Conservation (phyloP, 2,113 vertebrate genomes). For the Pollimyrus isidori region DNA sequence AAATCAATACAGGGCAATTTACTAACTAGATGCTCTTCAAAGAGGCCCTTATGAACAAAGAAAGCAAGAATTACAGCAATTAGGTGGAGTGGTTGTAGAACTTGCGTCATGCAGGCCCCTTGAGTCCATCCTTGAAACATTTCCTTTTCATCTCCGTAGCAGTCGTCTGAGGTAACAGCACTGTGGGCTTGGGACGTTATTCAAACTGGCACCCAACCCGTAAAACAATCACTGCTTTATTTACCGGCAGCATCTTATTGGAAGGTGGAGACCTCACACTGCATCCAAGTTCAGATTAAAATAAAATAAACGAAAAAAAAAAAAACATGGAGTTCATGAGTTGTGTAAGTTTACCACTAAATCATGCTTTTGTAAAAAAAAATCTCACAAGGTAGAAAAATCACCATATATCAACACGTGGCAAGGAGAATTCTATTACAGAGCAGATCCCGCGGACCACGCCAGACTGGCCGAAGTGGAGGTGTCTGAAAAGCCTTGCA, state of each 20-base stretch:
- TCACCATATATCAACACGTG: not conserved
- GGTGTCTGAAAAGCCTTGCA: not conserved
- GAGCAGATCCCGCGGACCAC: not conserved
- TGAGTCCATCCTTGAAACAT: slow-evolving; percentile 6
- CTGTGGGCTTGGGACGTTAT: not conserved
- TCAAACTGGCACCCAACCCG: not conserved
- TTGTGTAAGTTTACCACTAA: not conserved
- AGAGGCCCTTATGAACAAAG: slow-evolving; percentile 31
- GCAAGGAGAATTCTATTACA: not conserved
- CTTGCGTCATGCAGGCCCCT: slow-evolving; percentile 24
- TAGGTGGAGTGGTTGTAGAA: slow-evolving; percentile 21
- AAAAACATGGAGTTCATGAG: not conserved
- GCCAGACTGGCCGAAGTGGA: not conserved
- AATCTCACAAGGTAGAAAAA: not conserved
- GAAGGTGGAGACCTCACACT: not conserved
- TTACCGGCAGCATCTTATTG: not conserved
- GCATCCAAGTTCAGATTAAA: not conserved
- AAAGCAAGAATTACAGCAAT: slow-evolving; percentile 25
- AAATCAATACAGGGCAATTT: slow-evolving; percentile 39
- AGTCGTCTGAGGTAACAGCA: not conserved
- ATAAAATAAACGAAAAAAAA: not conserved
- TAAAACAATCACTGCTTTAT: not conserved
- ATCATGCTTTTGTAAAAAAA: not conserved
- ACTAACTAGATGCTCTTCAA: slow-evolving; percentile 36
- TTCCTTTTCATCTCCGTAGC: not conserved